Base-by-base conservation (phyloP, 2,113 vertebrate species). In the Colossoma macropomum region DNA sequence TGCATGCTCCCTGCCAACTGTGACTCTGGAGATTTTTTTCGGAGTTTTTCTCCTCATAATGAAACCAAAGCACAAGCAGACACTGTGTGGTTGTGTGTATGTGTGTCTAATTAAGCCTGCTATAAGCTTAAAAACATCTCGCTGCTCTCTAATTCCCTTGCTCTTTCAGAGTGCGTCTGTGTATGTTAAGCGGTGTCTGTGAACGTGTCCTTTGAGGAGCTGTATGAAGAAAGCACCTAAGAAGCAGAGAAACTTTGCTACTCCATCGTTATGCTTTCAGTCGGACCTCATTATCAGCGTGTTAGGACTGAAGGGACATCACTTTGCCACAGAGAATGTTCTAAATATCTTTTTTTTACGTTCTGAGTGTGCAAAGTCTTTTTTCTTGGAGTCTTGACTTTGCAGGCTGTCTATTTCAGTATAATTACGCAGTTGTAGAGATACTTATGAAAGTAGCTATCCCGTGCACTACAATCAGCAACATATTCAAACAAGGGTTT, bases 21-120 rank as follows among this genome's bases (percentile, higher is more conserved):
- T 77, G 66, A 59, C 54, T 56, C 65, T 69, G 17, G 34, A 78
- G 82, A 48, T 28, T 28, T 63, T 60, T 63, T 17, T 38, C 9
- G n/a, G 11, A 38, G 66, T 69, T 69, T 82, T 27, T 59, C 27
- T 62, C 10, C 25, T 72, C 45, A 77, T 83, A 69, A 77, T 83
- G 59, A 78, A 69, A 50, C 81, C 63, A 62, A 60, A 71, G 34
- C 54, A 8, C 54, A 21, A 59, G 21, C 54, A 59, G 54, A 59
- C 13, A 17, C 11, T 66, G n/a, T 50, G 34, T 30, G 11, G 34
- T 21, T 38, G 27, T 75, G 62, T 80, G 1, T 27, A 41, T 50
- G 54, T 48, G 17, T 19, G 2, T 63, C 28, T 60, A 41, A 65
- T 11, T 38, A 62, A 73, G 45, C 63, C 28, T 34, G n/a, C 62